Base-by-base conservation (phyloP, 2,888 invertebrate species). In the Opisthograptis luteolata region DNA sequence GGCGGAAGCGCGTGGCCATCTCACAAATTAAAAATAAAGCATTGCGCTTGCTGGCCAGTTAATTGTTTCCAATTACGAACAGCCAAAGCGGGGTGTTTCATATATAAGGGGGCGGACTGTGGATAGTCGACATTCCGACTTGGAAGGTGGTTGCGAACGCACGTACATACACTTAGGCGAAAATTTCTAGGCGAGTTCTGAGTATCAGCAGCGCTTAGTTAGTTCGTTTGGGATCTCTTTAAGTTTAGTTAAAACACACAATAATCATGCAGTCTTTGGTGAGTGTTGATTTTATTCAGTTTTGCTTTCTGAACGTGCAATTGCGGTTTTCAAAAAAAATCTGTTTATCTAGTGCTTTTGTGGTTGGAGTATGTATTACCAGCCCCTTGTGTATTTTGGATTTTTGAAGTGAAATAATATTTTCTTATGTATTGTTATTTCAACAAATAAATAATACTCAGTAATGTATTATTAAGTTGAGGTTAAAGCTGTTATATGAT, bases 201-300 rank as follows among this genome's bases (percentile, higher is more conserved):
- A 57, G 55, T 55, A 28, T 66, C 88, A 89, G 90, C 85, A 90
- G 90, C 90, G 90, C 85, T 81, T 81, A 78, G 85, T 76, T 81
- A 90, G 90, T 90, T 90, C 88, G 89, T 90, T 90, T 90, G 87
- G 87, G 89, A 90, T 90, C 89, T 89, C 89, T 70, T 68, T 66
- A 72, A 80, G 58, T 64, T 71, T 83, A 83, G 75, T 79, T 62
- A 58, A 77, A 71, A 81, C 69, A 79, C 73, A 79, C 73, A 75
- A 58, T 80, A 86, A 88, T 90, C 89, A 90, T 90, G 89, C 87
- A 89, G 87, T 88, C 88, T 82, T 74, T 89, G 89, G 89, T 90
- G 60, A 90, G 89, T 88, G 46, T 59, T 42, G 22, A 47, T 58
- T 59, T 62, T 54, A 13, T 55, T 62, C 52, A 52, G 47, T 60